Evolutionary conservation across 2,888 invertebrate species (phyloP).

Genomic region (Microctonus aethiopoides): DNA sequence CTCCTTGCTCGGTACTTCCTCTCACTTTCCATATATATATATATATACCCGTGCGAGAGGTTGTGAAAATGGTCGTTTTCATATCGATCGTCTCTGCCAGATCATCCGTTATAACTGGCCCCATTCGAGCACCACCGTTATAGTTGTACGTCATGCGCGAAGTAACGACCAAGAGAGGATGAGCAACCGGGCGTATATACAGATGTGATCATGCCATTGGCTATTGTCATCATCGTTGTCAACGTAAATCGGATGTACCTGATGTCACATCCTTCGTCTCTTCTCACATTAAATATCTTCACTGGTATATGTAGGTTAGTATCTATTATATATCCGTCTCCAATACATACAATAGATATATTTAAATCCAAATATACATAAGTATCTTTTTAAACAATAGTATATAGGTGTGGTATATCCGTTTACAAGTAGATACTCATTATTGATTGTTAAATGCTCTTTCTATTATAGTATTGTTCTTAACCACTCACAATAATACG

Average conservation of each 20-base stretch:
- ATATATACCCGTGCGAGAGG: not conserved
- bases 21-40: slow-evolving; percentile 18
- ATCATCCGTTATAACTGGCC: slow-evolving; percentile 49
- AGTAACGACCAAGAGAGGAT: slow-evolving; percentile 30
- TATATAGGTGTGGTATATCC: not conserved
- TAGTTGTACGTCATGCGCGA: slow-evolving; percentile 37
- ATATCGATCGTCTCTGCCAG: slow-evolving; percentile 48
- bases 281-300: slow-evolving; percentile 28
- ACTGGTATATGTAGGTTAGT: not conserved
- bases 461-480: not conserved
- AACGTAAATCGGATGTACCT: slow-evolving; percentile 35
- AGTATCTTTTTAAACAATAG: no score
- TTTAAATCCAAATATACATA: no score
- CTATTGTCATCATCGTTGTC: slow-evolving; percentile 7
- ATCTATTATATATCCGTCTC: not conserved
- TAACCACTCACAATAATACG: not conserved
- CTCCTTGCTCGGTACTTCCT: slow-evolving; percentile 39
- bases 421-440: not conserved
- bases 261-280: slow-evolving; percentile 25
- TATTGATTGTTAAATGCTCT: no score
- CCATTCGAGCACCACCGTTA: slow-evolving; percentile 43
- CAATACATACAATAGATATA: not conserved
- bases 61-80: slow-evolving; percentile 14
- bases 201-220: not conserved
- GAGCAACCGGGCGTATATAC: slow-evolving; percentile 29